phyloP scores from a whole-genome alignment of 2,888 invertebrate species.

The Beris morrisii region DNA sequence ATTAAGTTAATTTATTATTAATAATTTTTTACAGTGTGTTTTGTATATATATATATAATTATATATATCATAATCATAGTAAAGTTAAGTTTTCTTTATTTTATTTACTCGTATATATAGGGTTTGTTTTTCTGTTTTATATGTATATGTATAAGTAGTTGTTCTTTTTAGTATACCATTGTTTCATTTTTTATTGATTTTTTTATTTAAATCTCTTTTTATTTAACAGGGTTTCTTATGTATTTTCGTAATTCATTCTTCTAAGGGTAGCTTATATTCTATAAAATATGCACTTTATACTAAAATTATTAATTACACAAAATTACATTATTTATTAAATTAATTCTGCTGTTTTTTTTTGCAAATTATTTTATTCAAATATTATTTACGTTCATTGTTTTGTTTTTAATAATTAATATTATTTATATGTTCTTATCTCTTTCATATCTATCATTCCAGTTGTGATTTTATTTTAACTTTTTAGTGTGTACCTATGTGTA shows the following conservation, averaged over 20 bases:
- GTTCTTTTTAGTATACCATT: conserved; percentile 32
- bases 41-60: no score
- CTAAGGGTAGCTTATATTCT: conserved; percentile 21
- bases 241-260: conserved; percentile 17
- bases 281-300: conserved; percentile 31
- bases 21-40: conserved; percentile 22
- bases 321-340: conserved; percentile 31
- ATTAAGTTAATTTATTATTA: conserved; percentile 20
- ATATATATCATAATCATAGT: conserved; percentile 14
- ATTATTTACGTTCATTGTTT: conserved; percentile 22
- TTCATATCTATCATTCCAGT: not conserved
- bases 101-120: conserved; percentile 15
- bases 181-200: conserved; percentile 28
- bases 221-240: conserved; percentile 22
- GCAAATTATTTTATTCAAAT: conserved; percentile 14
- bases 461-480: conserved; percentile 1
- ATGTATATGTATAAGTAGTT: conserved; percentile 27
- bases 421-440: conserved; percentile 12
- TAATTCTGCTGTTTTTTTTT: conserved; percentile 11
- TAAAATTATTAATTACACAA: conserved; percentile 33
- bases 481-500: not conserved
- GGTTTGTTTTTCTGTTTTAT: conserved; percentile 1
- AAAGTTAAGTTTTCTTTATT: conserved; percentile 25
- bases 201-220: conserved; percentile 15
- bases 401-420: conserved; percentile 8